Conservation (phyloP, 2,888 invertebrate species). For the Petrolisthes cinctipes region DNA sequence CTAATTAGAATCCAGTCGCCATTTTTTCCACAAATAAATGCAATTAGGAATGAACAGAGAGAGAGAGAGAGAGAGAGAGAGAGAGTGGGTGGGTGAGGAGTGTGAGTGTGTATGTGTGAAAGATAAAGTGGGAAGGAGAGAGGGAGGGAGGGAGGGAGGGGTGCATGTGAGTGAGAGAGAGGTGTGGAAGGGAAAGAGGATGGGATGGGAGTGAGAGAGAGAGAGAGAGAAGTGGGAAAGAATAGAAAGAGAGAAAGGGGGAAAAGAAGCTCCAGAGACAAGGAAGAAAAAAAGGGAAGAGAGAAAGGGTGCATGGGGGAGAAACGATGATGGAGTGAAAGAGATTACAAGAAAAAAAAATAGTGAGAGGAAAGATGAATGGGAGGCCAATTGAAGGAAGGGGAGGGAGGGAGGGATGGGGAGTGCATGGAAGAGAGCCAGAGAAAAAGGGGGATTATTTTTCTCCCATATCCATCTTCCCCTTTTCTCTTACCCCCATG, state of each 20-base stretch:
- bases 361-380: background rate
- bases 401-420: background rate
- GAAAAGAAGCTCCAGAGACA: background rate
- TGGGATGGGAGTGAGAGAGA: background rate
- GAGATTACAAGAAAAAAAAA: background rate
- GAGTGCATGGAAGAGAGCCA: background rate
- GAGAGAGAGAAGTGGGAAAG: background rate
- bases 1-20: constrained; percentile 6
- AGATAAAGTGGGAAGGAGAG: too few relatives aligned
- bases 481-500: background rate
- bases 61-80: constrained; percentile 9
- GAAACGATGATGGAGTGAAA: background rate
- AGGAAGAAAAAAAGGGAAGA: background rate
- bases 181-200: background rate
- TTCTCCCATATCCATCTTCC: background rate
- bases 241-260: background rate
- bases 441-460: background rate
- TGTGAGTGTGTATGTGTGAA: too few relatives aligned
- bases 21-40: constrained; percentile 17
- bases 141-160: too few relatives aligned
- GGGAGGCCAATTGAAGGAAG: background rate
- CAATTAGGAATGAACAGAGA: constrained; percentile 6
- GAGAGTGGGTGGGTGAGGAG: background rate
- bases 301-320: background rate
- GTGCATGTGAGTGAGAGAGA: too few relatives aligned